Evolutionary conservation across 2,113 vertebrate species (phyloP), one percentile per base, ranked within the genome.

Genomic region (Pterocles orientalis): DNA sequence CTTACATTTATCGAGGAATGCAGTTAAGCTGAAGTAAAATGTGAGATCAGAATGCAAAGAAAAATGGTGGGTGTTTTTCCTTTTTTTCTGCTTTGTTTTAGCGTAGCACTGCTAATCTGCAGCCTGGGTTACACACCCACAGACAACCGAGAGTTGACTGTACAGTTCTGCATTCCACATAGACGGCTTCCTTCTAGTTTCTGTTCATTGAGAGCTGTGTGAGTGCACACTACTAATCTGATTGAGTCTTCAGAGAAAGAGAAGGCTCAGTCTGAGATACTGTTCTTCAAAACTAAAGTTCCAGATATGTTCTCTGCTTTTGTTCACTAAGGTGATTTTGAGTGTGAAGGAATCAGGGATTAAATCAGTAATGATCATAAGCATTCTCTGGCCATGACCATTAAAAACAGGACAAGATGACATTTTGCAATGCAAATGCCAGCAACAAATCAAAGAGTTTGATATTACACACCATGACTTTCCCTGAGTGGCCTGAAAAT

Each of bases 91-190:
- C 80, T 95, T 96, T 96, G 94, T 95, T 94, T 97, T 94, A 94
- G 78, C 84, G 89, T 85, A 95, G 95, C 89, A 69, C 73, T 91
- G 86, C 89, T 96, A 89, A 95, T 96, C 93, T 95, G 94, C 95
- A 97, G 47, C 96, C 95, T 94, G 94, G 94, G 93, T 95, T 96
- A 95, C 93, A 92, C 95, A 92, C 96, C 96, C 95, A 97, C 96
- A 76, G 83, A 36, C 69, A 92, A 64, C 65, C 4, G 14, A 75
- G 93, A 81, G 83, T 79, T 95, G 94, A 87, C 93, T 91, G 73
- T 89, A 69, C 86, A 66, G 13, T 97, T 87, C 89, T 96, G 62
- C 73, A 58, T 48, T 54, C 50, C 91, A 89, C 61, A 73, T 34
- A 92, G 92, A 54, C 90, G 91, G 47, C 86, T 94, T 97, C 94